Conservation (phyloP, 2,888 invertebrate genomes). For the Zaprionus lineosus region DNA sequence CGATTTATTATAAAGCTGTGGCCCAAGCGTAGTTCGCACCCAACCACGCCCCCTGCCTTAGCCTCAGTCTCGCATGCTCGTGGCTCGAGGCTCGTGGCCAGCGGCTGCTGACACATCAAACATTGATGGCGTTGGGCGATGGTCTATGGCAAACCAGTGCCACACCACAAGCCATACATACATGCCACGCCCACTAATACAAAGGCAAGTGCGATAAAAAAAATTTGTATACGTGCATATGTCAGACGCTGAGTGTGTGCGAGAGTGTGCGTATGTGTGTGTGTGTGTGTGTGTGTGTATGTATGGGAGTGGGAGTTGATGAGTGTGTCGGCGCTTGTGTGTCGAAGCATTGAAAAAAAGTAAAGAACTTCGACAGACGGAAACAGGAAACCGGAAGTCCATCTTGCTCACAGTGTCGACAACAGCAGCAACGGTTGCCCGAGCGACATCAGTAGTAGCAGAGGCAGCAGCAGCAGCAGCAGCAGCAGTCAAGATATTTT, state of each 20-base stretch:
- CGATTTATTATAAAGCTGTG: slow-evolving; percentile 70
- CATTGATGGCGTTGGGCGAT: slow-evolving; percentile 53
- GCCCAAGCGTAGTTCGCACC: slow-evolving; percentile 36
- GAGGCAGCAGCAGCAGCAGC: slow-evolving; percentile 1
- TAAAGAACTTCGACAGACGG: slow-evolving; percentile 81
- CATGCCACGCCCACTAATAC: slow-evolving; percentile 47
- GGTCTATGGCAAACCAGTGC: slow-evolving; percentile 45
- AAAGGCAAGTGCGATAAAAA: slow-evolving; percentile 62
- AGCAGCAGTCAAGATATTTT: slow-evolving; percentile 77
- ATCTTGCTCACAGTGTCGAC: slow-evolving; percentile 81
- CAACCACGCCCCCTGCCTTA: slow-evolving; percentile 1
- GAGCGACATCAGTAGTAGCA: neutral
- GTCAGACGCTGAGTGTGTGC: slow-evolving; percentile 42
- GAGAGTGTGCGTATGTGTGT: slow-evolving; percentile 9
- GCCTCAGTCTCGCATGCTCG: neutral
- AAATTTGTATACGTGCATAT: slow-evolving; percentile 59
- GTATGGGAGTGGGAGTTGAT: too few species aligned
- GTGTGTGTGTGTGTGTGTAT: slow-evolving; percentile 11
- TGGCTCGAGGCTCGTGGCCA: slow-evolving; percentile 19
- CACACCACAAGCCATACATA: slow-evolving; percentile 55
- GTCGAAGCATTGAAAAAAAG: slow-evolving; percentile 73
- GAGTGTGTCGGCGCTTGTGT: slow-evolving; percentile 64
- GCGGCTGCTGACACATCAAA: slow-evolving; percentile 69
- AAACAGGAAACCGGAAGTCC: slow-evolving; percentile 84
- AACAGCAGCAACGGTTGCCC: slow-evolving; percentile 36